Percentiles rank a stretch among this genome's conserved stretches.
Evolutionary conservation across 2,797 vertebrate species (phyloP).

Genomic region (Simalia tracyae): DNA sequence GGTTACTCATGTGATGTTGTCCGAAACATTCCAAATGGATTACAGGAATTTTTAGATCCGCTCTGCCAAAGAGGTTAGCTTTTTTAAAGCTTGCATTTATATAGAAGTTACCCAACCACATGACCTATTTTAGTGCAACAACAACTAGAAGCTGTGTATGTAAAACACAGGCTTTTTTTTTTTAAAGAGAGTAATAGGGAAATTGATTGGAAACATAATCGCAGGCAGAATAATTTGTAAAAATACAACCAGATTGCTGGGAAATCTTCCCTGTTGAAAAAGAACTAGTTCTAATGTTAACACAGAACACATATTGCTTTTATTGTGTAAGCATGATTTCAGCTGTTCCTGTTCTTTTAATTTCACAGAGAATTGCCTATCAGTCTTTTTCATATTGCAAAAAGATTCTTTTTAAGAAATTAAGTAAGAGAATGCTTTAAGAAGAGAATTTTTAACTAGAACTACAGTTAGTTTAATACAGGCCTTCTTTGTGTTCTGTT

Average conservation of each 20-base stretch:
- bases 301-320: background rate
- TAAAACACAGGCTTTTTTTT: too few species aligned
- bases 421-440: background rate
- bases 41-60: slow-evolving; percentile 96
- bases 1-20: slow-evolving; percentile 98
- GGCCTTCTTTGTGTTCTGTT: too few species aligned
- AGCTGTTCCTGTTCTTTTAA: background rate
- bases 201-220: too few species aligned
- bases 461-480: too few species aligned
- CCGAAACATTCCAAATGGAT: slow-evolving; percentile 91
- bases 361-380: background rate
- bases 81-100: background rate
- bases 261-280: too few species aligned
- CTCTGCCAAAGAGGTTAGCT: slow-evolving; percentile 92
- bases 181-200: too few species aligned
- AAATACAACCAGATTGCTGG: too few species aligned
- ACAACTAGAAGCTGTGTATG: too few species aligned
- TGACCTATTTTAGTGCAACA: background rate
- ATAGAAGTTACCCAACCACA: fast-evolving
- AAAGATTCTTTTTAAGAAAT: background rate
- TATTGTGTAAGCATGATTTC: background rate
- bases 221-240: too few species aligned
- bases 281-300: too few species aligned
- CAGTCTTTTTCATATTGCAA: background rate
- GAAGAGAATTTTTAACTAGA: background rate